Evolutionary conservation across 2,797 vertebrate species (phyloP).

Genomic region (Darevskia mixta): DNA sequence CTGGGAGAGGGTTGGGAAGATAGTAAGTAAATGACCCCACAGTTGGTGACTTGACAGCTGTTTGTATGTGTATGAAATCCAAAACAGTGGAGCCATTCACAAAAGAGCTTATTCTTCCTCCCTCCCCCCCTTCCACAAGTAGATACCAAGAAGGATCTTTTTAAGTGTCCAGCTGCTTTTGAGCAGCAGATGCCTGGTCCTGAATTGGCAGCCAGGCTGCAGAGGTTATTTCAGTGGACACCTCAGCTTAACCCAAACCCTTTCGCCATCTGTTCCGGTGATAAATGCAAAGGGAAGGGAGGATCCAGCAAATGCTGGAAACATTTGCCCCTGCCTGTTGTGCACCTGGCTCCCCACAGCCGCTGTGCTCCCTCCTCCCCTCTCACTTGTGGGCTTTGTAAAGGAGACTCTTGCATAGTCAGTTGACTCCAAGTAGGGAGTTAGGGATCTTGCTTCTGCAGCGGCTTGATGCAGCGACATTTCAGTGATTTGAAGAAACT

Average conservation of each 20-base stretch:
- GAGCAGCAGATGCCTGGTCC: neutral
- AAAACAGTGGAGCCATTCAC: neutral
- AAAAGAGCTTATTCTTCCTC: neutral
- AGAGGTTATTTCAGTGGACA: constrained; percentile 19
- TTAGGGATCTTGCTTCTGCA: neutral
- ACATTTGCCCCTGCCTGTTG: neutral
- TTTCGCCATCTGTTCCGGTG: constrained; percentile 20
- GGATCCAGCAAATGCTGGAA: neutral
- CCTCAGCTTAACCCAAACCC: neutral
- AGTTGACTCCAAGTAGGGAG: neutral
- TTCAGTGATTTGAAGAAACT: neutral
- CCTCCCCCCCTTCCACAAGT: neutral
- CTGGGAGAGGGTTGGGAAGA: neutral
- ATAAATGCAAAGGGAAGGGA: neutral
- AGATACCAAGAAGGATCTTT: neutral
- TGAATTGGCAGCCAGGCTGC: constrained; percentile 1
- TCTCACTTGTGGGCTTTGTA: neutral
- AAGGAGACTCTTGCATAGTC: neutral
- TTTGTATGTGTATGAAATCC: neutral
- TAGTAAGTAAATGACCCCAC: constrained; percentile 1
- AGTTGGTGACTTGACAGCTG: constrained; percentile 23
- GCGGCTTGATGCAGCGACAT: neutral
- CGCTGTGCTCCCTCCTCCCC: neutral
- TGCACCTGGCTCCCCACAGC: neutral
- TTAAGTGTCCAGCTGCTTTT: constrained; percentile 28